These are phyloP conservation scores for Drosophila ogumai DNA, from an alignment of 1,140 invertebrate genomes.

Conservation along the genomic window DNA sequence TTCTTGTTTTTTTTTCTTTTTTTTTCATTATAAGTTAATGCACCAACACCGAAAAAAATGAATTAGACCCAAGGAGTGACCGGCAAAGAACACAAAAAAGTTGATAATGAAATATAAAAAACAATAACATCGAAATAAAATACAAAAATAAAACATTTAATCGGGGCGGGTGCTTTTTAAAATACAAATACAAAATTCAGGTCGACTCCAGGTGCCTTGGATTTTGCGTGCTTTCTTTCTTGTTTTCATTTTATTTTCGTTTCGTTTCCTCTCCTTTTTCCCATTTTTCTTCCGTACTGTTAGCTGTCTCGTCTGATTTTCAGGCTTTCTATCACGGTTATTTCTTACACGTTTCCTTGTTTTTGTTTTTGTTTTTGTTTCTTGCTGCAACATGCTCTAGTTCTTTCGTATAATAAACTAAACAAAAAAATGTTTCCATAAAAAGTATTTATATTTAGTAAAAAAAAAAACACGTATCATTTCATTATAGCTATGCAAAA, in stretches of 20 bases:
- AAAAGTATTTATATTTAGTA: constrained; percentile 39
- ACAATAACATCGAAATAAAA: constrained; percentile 21
- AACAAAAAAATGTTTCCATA: constrained; percentile 45
- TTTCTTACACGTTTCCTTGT: constrained; percentile 37
- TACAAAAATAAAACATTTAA: constrained; percentile 24
- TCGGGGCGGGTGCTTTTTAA: not conserved
- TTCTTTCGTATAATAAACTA: constrained; percentile 33
- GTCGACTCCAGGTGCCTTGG: constrained; percentile 5
- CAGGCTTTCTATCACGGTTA: constrained; percentile 52
- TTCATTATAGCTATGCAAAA: constrained; percentile 55
- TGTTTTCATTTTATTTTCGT: constrained; percentile 18
- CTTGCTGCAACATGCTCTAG: constrained; percentile 50
- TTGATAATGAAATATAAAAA: not conserved
- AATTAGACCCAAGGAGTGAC: constrained; percentile 10
- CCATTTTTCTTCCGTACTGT: constrained; percentile 8
- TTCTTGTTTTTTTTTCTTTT: not conserved
- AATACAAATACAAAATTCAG: not conserved
- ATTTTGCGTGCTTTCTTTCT: constrained; percentile 37
- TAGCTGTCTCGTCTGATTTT: constrained; percentile 33
- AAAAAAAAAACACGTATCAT: constrained; percentile 43
- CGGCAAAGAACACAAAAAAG: not conserved
- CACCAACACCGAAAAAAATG: constrained; percentile 39
- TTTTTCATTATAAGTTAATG: constrained; percentile 6
- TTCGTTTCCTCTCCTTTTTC: not conserved
- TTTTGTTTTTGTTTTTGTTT: constrained; percentile 26